A percentile compares a stretch with the other conserved stretches of the same genome.
These are phyloP conservation scores for Macroramphosus scolopax DNA, from an alignment of 2,797 vertebrate species.

Conservation along the genomic window DNA sequence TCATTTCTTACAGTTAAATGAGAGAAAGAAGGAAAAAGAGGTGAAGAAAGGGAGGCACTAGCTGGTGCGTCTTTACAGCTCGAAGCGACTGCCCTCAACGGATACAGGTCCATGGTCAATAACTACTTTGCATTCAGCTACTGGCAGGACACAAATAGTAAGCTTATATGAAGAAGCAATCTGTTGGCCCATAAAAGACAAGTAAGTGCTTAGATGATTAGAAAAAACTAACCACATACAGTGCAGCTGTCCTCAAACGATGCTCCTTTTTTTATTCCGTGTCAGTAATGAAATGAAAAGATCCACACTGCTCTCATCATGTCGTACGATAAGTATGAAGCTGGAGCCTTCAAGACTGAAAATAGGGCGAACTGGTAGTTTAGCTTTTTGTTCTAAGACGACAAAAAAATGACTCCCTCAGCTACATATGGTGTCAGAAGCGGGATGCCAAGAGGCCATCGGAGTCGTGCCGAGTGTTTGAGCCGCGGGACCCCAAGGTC, in stretches of 20 bases:
- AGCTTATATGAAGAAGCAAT: constrained; percentile 17
- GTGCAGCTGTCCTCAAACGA: constrained; percentile 24
- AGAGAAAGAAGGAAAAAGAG: constrained; percentile 30
- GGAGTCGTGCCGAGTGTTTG: too few relatives aligned
- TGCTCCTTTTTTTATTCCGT: too few relatives aligned
- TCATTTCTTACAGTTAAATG: constrained; percentile 12
- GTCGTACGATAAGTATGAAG: too few relatives aligned
- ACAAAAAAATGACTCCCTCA: too few relatives aligned
- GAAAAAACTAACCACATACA: constrained; percentile 8
- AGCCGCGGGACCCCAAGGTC: too few relatives aligned
- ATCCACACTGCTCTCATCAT: too few relatives aligned
- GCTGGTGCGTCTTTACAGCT: constrained; percentile 60
- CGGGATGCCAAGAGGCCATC: too few relatives aligned
- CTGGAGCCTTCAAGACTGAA: too few relatives aligned
- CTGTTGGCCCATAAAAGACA: constrained; percentile 21
- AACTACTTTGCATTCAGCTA: constrained; percentile 38
- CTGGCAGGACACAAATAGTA: constrained; percentile 29
- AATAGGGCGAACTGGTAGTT: too few relatives aligned
- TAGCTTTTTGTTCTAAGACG: too few relatives aligned
- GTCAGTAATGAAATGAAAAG: too few relatives aligned
- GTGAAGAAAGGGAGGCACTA: constrained; percentile 71
- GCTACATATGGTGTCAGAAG: too few relatives aligned
- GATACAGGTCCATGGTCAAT: constrained; percentile 47
- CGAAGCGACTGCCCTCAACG: constrained; percentile 42
- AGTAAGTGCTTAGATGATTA: constrained; percentile 34